Conservation (phyloP, 2,797 vertebrate species). For the Momotus momota region DNA sequence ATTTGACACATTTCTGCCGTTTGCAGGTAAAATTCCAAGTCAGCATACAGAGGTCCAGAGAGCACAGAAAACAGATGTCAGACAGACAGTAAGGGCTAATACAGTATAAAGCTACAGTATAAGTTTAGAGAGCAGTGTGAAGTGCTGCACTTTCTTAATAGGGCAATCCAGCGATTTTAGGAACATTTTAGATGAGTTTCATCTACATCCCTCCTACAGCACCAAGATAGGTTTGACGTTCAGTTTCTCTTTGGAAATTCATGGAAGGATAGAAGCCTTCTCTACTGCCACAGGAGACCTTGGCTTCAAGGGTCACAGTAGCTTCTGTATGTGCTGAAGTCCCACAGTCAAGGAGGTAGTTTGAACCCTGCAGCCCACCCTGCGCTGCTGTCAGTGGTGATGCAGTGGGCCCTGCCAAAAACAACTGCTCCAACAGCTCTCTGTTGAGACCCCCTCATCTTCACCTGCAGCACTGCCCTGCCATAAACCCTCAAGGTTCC, state of each 20-base stretch:
- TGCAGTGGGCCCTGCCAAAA: background rate
- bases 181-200: background rate
- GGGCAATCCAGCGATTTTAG: background rate
- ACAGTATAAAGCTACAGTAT: background rate
- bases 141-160: background rate
- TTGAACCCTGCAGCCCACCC: background rate
- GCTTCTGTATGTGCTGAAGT: background rate
- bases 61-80: background rate
- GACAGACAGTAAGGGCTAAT: background rate
- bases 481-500: background rate
- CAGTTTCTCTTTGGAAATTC: background rate
- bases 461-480: background rate
- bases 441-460: background rate
- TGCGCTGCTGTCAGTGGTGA: rapidly evolving
- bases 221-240: background rate
- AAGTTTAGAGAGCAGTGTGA: background rate
- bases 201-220: background rate
- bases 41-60: background rate
- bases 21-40: background rate
- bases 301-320: background rate
- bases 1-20: background rate
- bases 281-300: background rate
- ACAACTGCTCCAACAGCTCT: background rate
- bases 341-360: background rate
- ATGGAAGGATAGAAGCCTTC: background rate